A percentile compares a stretch with the other conserved stretches of the same genome.
phyloP scores from a whole-genome alignment of 2,888 invertebrate species.

The Meloe dianella region DNA sequence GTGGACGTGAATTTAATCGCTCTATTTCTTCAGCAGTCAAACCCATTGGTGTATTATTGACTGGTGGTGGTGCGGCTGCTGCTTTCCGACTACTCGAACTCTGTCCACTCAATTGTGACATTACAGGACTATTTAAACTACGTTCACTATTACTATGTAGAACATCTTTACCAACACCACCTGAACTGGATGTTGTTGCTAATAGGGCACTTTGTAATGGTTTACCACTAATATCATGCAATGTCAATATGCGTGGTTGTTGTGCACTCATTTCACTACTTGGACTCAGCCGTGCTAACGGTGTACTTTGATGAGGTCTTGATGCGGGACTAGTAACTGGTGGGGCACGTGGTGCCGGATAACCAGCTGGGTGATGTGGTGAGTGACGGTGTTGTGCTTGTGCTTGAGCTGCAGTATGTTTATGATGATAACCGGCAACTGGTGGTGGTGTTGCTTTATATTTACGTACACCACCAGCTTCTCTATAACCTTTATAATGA shows the following conservation, averaged over 20 bases:
- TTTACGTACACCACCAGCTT: conserved; percentile 81
- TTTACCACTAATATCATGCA: conserved; percentile 93
- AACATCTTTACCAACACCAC: conserved; percentile 87
- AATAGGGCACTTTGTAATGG: conserved; percentile 87
- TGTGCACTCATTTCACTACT: conserved; percentile 91
- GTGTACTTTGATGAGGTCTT: conserved; percentile 86
- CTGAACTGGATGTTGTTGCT: conserved; percentile 88
- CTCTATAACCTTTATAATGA: conserved; percentile 93
- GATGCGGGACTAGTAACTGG: conserved; percentile 74
- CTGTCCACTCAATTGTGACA: conserved; percentile 89
- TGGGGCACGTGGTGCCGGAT: conserved; percentile 72
- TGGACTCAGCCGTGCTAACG: conserved; percentile 86
- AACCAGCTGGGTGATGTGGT: conserved; percentile 76
- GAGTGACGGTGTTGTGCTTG: conserved; percentile 79
- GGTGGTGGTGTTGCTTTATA: conserved; percentile 88
- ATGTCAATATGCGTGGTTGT: conserved; percentile 89
- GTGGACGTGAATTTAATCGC: conserved; percentile 83
- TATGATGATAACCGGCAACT: conserved; percentile 77
- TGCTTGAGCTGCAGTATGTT: conserved; percentile 69
- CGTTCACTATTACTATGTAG: conserved; percentile 90
- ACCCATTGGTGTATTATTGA: conserved; percentile 76
- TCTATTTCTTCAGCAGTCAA: conserved; percentile 93
- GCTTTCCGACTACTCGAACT: conserved; percentile 82
- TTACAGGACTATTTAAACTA: conserved; percentile 89
- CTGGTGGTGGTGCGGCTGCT: conserved; percentile 70